phyloP scores from a whole-genome alignment of 1,140 invertebrate genomes.

The Caenorhabditis remanei region DNA sequence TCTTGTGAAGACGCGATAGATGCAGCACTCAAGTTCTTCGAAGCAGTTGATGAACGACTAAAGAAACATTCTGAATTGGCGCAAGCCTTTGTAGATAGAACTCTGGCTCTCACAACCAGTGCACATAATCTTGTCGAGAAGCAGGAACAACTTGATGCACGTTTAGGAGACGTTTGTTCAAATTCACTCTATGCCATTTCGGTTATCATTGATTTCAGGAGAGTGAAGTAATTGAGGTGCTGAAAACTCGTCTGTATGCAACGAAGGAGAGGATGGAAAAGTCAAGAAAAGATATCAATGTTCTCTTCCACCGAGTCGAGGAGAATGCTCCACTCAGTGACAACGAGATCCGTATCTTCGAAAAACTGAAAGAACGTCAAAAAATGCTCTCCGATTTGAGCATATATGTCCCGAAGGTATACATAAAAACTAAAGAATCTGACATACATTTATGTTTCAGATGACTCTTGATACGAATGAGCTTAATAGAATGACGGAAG shows the following conservation, averaged over 20 bases:
- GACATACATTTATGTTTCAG: background rate
- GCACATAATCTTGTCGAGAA: background rate
- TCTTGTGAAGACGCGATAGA: constrained; percentile 35
- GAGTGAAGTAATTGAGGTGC: background rate
- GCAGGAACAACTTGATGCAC: background rate
- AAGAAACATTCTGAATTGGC: background rate
- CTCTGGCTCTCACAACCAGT: background rate
- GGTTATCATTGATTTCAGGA: background rate
- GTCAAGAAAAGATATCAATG: constrained; percentile 12
- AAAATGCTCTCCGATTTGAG: constrained; percentile 40
- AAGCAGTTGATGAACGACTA: constrained; percentile 11
- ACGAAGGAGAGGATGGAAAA: constrained; percentile 9
- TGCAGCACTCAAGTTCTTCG: constrained; percentile 21
- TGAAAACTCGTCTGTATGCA: background rate
- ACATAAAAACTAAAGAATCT: background rate
- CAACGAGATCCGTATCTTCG: constrained; percentile 18
- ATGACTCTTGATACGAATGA: constrained; percentile 19
- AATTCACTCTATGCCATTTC: background rate
- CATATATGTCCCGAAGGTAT: background rate
- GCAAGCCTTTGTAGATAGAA: background rate
- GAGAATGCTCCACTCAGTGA: constrained; percentile 23
- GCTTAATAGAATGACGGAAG: constrained; percentile 1
- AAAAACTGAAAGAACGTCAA: constrained; percentile 4
- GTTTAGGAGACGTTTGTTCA: background rate
- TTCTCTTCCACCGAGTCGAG: constrained; percentile 10